A percentile compares a stretch with the other conserved stretches of the same genome.
Evolutionary conservation across 2,888 invertebrate species (phyloP).

Genomic region (Tachystola acroxantha): DNA sequence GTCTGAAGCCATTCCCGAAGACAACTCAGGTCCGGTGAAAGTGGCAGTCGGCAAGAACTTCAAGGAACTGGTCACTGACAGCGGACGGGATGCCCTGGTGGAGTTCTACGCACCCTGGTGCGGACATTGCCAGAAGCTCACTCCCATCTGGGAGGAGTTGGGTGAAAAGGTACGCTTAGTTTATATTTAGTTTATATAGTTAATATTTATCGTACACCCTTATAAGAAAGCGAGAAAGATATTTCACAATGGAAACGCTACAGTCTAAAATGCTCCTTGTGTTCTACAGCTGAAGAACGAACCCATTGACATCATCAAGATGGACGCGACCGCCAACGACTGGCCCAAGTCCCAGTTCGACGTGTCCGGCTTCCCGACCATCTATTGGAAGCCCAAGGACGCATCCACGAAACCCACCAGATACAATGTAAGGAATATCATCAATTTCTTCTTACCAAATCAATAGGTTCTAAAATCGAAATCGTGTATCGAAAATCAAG

Average conservation of each 20-base stretch:
- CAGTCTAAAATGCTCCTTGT: too few relatives aligned
- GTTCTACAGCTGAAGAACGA: slow-evolving; percentile 85
- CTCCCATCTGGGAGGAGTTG: slow-evolving; percentile 96
- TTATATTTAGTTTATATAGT: background rate
- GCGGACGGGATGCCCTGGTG: slow-evolving; percentile 94
- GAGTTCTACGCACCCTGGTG: slow-evolving; percentile 99
- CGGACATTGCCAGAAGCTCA: slow-evolving; percentile 98
- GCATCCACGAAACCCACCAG: slow-evolving; percentile 85
- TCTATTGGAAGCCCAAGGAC: slow-evolving; percentile 96
- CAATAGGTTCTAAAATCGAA: background rate
- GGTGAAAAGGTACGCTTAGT: slow-evolving; percentile 86
- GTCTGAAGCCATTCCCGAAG: slow-evolving; percentile 94
- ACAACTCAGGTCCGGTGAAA: slow-evolving; percentile 89
- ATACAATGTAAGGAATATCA: slow-evolving; percentile 84
- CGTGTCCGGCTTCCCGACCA: slow-evolving; percentile 98
- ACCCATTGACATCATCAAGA: slow-evolving; percentile 94
- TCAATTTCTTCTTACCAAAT: background rate
- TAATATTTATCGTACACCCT: too few relatives aligned
- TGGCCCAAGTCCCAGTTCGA: slow-evolving; percentile 91
- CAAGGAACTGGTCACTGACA: slow-evolving; percentile 93
- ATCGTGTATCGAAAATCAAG: too few relatives aligned
- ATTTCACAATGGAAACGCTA: too few relatives aligned
- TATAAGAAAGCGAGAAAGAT: too few relatives aligned
- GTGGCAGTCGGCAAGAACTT: slow-evolving; percentile 98
- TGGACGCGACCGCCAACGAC: slow-evolving; percentile 99